Evolutionary conservation across 2,797 vertebrate genomes (phyloP), one percentile per base, ranked within the genome.

Genomic region (Hephaestus fuliginosus): DNA sequence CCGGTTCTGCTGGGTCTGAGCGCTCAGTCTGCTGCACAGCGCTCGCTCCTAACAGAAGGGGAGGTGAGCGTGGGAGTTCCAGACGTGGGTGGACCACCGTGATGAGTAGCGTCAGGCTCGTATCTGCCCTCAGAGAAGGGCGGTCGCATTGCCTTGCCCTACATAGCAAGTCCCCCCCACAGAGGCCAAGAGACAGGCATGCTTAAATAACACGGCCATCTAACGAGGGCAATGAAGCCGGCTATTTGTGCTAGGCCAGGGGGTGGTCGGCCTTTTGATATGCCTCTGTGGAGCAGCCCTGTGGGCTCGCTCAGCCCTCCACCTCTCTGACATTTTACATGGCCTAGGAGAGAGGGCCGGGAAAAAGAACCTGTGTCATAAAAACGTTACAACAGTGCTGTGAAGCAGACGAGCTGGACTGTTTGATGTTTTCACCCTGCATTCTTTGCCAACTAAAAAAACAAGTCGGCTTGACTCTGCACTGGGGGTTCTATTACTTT

Each of bases 201-300:
- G 86, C 82, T 91, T 92, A 88, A 91, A 91, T 82, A 87, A 92
- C 85, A 81, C 18, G 11, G 74, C 57, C 77, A 74, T 86, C 88
- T 91, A 88, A 91, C 74, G 56, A 91, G 89, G 78, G 67, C 84
- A 80, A 61, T 90, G 85, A 91, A 86, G 74, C 72, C 3, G 28
- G 64, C 74, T 80, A 78, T 85, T 76, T 84, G 82, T 72, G 84
- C 73, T 68, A 80, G 76, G 84, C 72, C 77, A 64, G 74, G 78
- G 88, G 90, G 91, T 76, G 87, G 89, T 81, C 73, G 36, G 79
- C 76, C 86, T 91, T 91, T 93, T 93, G 88, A 91, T 91, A 89
- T 73, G 76, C 61, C 84, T 84, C 88, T 85, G 81, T 82, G 84
- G 86, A 88, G 85, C 69, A 63, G 79, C 70, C 76, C 81, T 78